Conservation (phyloP, 2,113 vertebrate species). For the Chionis minor region DNA sequence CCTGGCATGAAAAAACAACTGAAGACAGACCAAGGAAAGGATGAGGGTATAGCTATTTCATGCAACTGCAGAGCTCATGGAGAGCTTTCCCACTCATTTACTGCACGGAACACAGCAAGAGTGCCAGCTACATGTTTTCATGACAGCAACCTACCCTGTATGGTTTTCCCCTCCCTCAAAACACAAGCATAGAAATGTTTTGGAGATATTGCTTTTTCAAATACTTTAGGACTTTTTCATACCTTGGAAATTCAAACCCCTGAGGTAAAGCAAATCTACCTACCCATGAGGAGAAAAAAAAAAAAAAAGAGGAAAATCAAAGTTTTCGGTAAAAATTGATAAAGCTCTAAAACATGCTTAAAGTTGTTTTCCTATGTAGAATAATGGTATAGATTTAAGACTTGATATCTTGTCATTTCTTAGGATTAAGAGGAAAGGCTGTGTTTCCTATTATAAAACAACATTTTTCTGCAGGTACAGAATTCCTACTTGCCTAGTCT, state of each 20-base stretch:
- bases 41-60: not conserved
- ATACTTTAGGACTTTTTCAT: not conserved
- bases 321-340: not conserved
- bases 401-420: not conserved
- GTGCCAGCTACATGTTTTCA: not conserved
- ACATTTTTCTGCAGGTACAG: not conserved
- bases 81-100: not conserved
- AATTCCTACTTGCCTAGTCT: not conserved
- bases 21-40: not conserved
- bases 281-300: not conserved
- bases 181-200: not conserved
- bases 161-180: not conserved
- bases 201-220: not conserved
- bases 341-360: not conserved
- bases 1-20: not conserved
- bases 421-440: not conserved
- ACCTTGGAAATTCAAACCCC: not conserved
- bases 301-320: not conserved
- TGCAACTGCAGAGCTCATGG: not conserved
- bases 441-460: not conserved
- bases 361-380: not conserved
- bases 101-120: not conserved
- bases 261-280: not conserved
- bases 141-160: not conserved
- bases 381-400: not conserved